Evolutionary conservation across 2,888 invertebrate species (phyloP).

Genomic region (Dicycla oo): DNA sequence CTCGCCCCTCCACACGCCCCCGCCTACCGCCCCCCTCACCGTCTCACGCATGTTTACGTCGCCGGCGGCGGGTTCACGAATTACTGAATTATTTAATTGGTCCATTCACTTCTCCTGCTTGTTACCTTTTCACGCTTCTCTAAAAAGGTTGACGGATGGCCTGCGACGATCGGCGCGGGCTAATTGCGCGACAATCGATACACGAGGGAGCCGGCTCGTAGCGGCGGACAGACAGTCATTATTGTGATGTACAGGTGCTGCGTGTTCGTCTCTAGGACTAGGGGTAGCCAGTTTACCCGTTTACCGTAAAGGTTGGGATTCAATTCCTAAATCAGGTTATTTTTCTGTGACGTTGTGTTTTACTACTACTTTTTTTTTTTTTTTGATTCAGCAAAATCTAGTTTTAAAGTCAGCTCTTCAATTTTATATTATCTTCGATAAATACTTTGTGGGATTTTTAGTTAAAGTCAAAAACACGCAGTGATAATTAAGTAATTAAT

Average conservation of each 20-base stretch:
- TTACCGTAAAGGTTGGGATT: neutral
- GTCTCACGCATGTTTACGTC: constrained; percentile 90
- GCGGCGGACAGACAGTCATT: constrained; percentile 3
- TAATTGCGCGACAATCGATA: constrained; percentile 80
- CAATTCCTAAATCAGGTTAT: neutral
- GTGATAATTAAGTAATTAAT: neutral
- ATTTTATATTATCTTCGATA: neutral
- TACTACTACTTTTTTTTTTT: too few species aligned
- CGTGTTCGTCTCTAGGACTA: neutral
- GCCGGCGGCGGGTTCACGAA: constrained; percentile 87
- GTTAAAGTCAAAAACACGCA: neutral
- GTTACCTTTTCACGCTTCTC: constrained; percentile 87
- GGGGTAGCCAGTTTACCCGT: neutral
- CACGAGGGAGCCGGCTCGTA: constrained; percentile 40
- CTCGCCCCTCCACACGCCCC: constrained; percentile 80
- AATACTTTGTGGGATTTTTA: neutral
- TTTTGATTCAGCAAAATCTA: neutral
- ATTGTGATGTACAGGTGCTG: constrained; percentile 9
- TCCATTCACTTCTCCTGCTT: constrained; percentile 88
- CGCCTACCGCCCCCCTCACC: constrained; percentile 73
- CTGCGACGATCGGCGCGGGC: constrained; percentile 78
- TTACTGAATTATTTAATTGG: constrained; percentile 90
- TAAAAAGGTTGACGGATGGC: constrained; percentile 85
- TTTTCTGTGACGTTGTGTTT: neutral
- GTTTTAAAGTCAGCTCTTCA: neutral